Conservation (phyloP, 92 coral and sea anemone genomes). For the Porites divaricata region DNA sequence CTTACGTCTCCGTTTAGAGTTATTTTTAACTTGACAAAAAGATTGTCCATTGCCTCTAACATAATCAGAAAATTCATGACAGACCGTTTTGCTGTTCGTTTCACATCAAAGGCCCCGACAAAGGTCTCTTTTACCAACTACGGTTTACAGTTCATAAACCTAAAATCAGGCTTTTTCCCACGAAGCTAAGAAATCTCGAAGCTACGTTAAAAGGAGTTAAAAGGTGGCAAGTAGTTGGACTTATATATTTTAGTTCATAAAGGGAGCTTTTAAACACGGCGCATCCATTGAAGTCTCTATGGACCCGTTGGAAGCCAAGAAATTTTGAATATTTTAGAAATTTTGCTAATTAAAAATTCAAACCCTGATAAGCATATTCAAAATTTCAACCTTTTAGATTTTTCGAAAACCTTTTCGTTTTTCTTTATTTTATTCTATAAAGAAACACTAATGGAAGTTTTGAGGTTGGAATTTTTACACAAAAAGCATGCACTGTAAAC, state of each 20-base stretch:
- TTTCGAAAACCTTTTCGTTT: background rate
- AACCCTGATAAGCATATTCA: background rate
- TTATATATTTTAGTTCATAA: background rate
- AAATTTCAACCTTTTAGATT: background rate
- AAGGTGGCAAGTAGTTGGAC: background rate
- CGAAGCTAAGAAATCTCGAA: background rate
- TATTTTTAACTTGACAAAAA: slow-evolving; percentile 16
- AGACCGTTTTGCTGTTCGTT: background rate
- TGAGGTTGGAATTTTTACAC: background rate
- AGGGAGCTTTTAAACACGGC: background rate
- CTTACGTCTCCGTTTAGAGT: background rate
- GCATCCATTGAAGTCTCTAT: background rate
- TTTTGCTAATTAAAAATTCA: slow-evolving; percentile 22
- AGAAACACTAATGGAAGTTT: background rate
- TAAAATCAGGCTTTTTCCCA: background rate
- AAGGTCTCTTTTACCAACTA: slow-evolving; percentile 2
- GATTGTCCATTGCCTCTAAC: background rate
- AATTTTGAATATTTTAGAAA: slow-evolving; percentile 29
- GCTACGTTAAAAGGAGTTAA: background rate
- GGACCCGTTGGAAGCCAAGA: background rate
- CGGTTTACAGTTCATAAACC: background rate
- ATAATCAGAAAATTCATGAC: background rate
- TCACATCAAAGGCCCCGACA: slow-evolving; percentile 15
- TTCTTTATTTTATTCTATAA: too few species aligned
- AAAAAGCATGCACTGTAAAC: background rate